phyloP scores from a whole-genome alignment of 2,113 vertebrate genomes.

The Aplodontia rufa region DNA sequence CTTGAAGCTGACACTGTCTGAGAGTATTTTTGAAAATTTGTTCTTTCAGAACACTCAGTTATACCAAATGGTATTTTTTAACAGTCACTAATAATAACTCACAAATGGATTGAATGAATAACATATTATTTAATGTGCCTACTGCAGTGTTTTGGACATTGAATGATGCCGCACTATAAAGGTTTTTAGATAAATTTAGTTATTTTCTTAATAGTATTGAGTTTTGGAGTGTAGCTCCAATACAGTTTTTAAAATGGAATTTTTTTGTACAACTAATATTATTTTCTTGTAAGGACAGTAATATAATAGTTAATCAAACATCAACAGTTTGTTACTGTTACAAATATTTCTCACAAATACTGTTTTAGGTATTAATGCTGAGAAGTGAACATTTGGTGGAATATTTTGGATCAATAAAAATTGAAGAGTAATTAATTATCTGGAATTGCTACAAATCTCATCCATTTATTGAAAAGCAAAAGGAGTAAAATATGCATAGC shows the following conservation, averaged over 20 bases:
- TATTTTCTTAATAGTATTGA: neutral
- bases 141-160: neutral
- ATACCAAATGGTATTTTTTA: neutral
- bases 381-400: neutral
- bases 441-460: neutral
- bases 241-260: neutral
- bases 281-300: neutral
- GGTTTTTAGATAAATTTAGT: neutral
- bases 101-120: neutral
- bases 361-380: neutral
- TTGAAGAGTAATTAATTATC: neutral
- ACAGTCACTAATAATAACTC: neutral
- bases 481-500: neutral
- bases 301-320: neutral
- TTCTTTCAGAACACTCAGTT: neutral
- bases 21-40: neutral
- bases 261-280: neutral
- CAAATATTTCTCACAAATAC: neutral
- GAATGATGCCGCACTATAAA: neutral
- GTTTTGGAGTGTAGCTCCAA: neutral
- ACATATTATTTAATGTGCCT: neutral
- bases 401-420: neutral
- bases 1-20: neutral
- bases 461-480: neutral
- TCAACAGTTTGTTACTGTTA: neutral